phyloP scores from a whole-genome alignment of 2,888 invertebrate genomes.

The Meteorus colon region DNA sequence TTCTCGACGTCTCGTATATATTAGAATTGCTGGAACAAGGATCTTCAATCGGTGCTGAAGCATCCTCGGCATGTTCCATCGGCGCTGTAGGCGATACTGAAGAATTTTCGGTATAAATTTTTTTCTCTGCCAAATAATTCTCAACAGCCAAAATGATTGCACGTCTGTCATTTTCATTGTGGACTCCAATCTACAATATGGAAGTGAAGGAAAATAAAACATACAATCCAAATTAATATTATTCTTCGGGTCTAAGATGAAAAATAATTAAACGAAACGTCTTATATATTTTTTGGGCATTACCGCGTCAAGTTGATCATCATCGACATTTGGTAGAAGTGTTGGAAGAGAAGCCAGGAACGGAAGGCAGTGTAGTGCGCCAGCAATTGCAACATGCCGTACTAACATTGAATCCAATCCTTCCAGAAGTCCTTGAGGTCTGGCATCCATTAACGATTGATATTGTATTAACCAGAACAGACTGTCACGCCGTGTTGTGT shows the following conservation, averaged over 20 bases:
- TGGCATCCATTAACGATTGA: constrained; percentile 85
- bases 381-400: constrained; percentile 81
- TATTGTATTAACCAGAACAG: constrained; percentile 87
- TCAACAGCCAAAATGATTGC: constrained; percentile 79
- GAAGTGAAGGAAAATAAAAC: constrained; percentile 18
- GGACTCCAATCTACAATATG: constrained; percentile 65
- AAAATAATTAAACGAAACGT: background rate
- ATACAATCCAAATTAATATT: constrained; percentile 7
- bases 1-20: constrained; percentile 62
- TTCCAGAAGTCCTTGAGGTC: constrained; percentile 80
- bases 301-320: constrained; percentile 76
- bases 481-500: constrained; percentile 61
- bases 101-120: constrained; percentile 57
- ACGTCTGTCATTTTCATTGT: constrained; percentile 75
- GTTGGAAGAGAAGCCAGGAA: constrained; percentile 77
- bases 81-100: constrained; percentile 63
- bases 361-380: constrained; percentile 85
- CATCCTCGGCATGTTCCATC: constrained; percentile 52
- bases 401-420: constrained; percentile 81
- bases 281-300: background rate
- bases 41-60: constrained; percentile 64
- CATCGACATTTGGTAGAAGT: constrained; percentile 75
- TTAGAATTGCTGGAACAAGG: constrained; percentile 63
- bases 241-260: constrained; percentile 5
- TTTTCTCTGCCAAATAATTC: constrained; percentile 74